Evolutionary conservation across 2,113 vertebrate species (phyloP), one percentile per base, ranked within the genome.

Genomic region (Xiphophorus hellerii): DNA sequence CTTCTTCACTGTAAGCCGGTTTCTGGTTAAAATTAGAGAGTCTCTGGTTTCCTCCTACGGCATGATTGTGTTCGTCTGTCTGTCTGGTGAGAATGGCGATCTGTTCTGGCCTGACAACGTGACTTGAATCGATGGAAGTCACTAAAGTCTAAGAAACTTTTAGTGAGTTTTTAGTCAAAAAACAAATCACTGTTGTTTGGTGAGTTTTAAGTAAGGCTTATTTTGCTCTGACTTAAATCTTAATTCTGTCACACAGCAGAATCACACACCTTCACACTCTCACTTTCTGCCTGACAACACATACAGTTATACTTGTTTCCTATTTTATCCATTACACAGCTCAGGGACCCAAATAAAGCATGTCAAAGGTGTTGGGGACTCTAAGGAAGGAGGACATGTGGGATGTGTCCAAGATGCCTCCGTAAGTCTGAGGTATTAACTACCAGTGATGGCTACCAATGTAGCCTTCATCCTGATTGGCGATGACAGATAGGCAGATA

Each of bases 401-500:
- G 81, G 83, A 86, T 48, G 1, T 86, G 85, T 86, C 71, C 69
- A 51, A 71, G 62, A 76, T 86, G 84, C 81, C 80, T 85, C 35
- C 75, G 28, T 90, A 87, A 93, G 81, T 87, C 60, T 54, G 66
- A 42, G 78, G 87, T 74, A 86, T 90, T 90, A 90, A 83, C 84
- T 89, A 84, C 73, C 69, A 83, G 84, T 90, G 89, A 87, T 77
- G 87, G 87, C 80, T 84, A 90, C 88, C 76, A 86, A 79, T 87
- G 90, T 87, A 91, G 83, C 85, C 54, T 77, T 74, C 80, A 80
- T 86, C 84, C 83, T 92, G 88, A 92, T 91, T 91, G 89, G 84
- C 81, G 88, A 90, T 93, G 91, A 93, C 90, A 93, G 89, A 88
- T 79, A 76, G 64, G 85, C 91, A 92, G 86, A 85, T 89, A 90